phyloP scores from a whole-genome alignment of 2,888 invertebrate species.

The Lomographa bimaculata region DNA sequence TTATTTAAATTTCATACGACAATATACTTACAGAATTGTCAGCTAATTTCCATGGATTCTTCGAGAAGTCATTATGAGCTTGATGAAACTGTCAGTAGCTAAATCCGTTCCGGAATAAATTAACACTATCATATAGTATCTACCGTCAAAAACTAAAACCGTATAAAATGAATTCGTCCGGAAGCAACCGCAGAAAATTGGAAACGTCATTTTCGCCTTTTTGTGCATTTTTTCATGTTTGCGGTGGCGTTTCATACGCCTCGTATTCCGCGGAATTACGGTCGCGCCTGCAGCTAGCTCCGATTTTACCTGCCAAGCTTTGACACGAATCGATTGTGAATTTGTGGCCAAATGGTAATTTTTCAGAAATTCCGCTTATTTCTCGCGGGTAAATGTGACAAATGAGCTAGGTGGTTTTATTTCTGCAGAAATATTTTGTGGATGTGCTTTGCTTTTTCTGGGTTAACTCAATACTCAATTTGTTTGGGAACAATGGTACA shows the following conservation, averaged over 20 bases:
- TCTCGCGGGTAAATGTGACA: constrained; percentile 15
- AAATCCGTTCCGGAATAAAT: no score
- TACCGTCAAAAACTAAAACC: constrained; percentile 28
- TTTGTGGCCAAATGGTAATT: constrained; percentile 63
- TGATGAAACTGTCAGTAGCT: no score
- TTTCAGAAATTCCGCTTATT: constrained; percentile 43
- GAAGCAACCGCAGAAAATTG: constrained; percentile 83
- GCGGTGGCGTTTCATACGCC: constrained; percentile 60
- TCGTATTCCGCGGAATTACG: constrained; percentile 56
- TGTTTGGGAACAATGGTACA: no score
- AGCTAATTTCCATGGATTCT: no score
- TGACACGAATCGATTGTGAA: constrained; percentile 65
- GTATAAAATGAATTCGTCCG: constrained; percentile 79
- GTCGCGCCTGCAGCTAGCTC: constrained; percentile 52
- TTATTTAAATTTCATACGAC: no score
- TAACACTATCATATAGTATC: no score
- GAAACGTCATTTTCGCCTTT: constrained; percentile 84
- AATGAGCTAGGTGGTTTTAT: no score
- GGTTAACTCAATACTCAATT: no score
- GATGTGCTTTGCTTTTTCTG: no score
- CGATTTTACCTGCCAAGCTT: constrained; percentile 59
- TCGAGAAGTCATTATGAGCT: no score
- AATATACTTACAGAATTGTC: no score
- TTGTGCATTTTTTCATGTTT: constrained; percentile 83
- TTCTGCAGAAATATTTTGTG: no score